Base-by-base conservation (phyloP, 2,888 invertebrate species). In the Lypha dubia region DNA sequence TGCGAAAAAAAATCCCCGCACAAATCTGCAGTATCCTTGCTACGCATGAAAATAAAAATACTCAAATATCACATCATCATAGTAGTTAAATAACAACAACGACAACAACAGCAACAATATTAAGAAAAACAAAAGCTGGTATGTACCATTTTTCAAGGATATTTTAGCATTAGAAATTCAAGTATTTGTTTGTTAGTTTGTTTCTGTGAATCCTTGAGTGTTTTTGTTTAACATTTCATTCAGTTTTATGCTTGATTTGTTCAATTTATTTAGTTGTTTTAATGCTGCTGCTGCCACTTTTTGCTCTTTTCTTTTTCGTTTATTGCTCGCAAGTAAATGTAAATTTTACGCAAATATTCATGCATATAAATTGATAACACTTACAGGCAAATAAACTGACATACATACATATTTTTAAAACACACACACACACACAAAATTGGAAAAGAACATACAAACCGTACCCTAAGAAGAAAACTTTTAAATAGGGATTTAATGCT, bases 341-440 rank as follows among this genome's bases (percentile, higher is more conserved):
- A 76, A 77, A 80, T 83, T 86, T 84, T 83, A 84, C 82, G 77
- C 80, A 86, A 84, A 84, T 83, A 83, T 77, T 84, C 60, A 60
- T 65, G 70, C 85, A 80, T 71, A 75, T 83, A 85, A 85, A 77
- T 70, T 44, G 74, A 73, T 58, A 77, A 82, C 65, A 83, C 51
- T n/a, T 22, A 6, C 24, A 77, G 24, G 7, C 41, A n/a, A 1
- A n/a, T n/a, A n/a, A n/a, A n/a, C n/a, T n/a, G n/a, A n/a, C n/a
- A n/a, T n/a, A 6, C 35, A 35, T 1, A 38, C 35, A 56, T 53
- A 46, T 24, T 49, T 71, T 60, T 9, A 7, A 51, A 44, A 53
- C 6, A 51, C 3, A 1, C 20, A 38, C 20, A n/a, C n/a, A n/a
- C n/a, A n/a, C n/a, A n/a, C n/a, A n/a, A 24, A 68, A 38, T 60